Percentiles rank a stretch among this genome's conserved stretches.
Evolutionary conservation across 2,797 vertebrate species (phyloP).

Genomic region (Gymnoscopelus braueri): DNA sequence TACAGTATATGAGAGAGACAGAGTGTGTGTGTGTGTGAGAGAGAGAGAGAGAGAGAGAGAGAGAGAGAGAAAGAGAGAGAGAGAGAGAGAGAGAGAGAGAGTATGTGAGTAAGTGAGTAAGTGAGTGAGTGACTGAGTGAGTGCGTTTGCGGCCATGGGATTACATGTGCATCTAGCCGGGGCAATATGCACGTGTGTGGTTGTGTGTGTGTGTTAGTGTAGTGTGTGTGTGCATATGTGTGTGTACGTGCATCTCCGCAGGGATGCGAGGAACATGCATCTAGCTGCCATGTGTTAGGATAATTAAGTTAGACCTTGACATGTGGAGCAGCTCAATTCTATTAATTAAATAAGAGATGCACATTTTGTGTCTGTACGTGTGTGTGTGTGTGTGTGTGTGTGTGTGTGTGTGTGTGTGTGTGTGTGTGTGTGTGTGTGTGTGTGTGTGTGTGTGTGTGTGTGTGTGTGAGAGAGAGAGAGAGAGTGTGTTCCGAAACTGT

Average conservation of each 20-base stretch:
- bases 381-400: slow-evolving; percentile 35
- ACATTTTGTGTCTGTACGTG: slow-evolving; percentile 41
- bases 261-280: slow-evolving; percentile 39
- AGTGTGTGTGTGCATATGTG: slow-evolving; percentile 11
- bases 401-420: slow-evolving; percentile 30
- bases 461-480: slow-evolving; percentile 29
- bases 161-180: slow-evolving; percentile 11
- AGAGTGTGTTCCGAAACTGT: slow-evolving; percentile 39
- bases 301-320: slow-evolving; percentile 57
- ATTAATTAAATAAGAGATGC: slow-evolving; percentile 68
- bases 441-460: slow-evolving; percentile 35
- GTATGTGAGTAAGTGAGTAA: not conserved
- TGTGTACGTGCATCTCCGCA: slow-evolving; percentile 4
- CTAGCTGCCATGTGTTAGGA: slow-evolving; percentile 42
- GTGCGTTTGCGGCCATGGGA: slow-evolving; percentile 9
- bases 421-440: slow-evolving; percentile 34
- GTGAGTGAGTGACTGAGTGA: not conserved
- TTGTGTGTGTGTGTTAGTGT: slow-evolving; percentile 27
- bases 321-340: slow-evolving; percentile 51
- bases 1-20: no score
- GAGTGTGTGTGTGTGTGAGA: slow-evolving; percentile 20
- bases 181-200: slow-evolving; percentile 19
- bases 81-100: no score
- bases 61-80: no score
- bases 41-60: no score